Percentiles rank a stretch among this genome's conserved stretches.
Evolutionary conservation across 2,888 invertebrate genomes (phyloP).

Genomic region (Apeira syringaria): DNA sequence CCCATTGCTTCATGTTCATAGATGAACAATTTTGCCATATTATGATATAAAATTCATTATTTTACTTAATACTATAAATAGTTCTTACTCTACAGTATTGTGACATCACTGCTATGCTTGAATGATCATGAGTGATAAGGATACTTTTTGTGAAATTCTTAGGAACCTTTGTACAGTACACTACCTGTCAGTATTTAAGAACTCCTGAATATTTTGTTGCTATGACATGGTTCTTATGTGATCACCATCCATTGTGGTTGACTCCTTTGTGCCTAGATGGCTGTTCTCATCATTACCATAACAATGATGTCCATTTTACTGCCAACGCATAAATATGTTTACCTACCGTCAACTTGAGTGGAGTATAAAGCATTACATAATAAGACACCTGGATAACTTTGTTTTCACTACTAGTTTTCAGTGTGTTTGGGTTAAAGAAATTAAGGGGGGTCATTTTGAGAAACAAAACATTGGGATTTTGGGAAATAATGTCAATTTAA

Average conservation of each 20-base stretch:
- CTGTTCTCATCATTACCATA: slow-evolving; percentile 10
- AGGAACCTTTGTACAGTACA: slow-evolving; percentile 2
- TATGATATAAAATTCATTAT: not conserved
- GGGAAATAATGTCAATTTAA: too few species aligned
- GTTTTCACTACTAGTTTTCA: too few species aligned
- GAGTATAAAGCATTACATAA: too few species aligned
- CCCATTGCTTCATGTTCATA: too few species aligned
- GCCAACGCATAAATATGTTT: slow-evolving; percentile 2
- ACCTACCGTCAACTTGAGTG: too few species aligned
- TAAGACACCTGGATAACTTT: too few species aligned
- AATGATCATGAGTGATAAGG: not conserved
- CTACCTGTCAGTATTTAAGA: not conserved
- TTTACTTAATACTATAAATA: not conserved
- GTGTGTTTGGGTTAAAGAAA: too few species aligned
- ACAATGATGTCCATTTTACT: slow-evolving; percentile 10
- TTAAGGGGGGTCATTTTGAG: too few species aligned
- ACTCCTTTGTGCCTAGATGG: slow-evolving; percentile 1
- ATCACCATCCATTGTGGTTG: not conserved
- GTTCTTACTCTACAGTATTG: not conserved
- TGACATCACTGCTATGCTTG: not conserved
- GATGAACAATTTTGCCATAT: not conserved
- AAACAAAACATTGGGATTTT: too few species aligned
- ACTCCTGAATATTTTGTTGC: not conserved
- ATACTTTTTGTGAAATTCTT: too few species aligned
- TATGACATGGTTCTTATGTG: slow-evolving; percentile 1